phyloP scores from a whole-genome alignment of 2,113 vertebrate species.

The Cnemophilus loriae region DNA sequence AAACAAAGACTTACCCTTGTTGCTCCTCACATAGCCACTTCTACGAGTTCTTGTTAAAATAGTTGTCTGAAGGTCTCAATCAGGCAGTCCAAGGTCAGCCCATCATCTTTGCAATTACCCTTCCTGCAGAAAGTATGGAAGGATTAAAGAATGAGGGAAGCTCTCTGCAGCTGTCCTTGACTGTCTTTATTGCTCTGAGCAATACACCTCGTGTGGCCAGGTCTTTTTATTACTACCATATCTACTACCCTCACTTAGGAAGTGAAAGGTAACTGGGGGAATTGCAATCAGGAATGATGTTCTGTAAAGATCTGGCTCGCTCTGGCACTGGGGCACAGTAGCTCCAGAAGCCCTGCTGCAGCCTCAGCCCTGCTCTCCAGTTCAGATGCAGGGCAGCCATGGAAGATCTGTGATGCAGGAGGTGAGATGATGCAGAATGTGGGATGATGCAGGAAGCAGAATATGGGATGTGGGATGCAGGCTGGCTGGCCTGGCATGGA shows the following conservation, averaged over 20 bases:
- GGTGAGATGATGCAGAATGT: background rate
- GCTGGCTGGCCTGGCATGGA: background rate
- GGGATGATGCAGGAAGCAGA: background rate
- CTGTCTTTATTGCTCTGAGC: background rate
- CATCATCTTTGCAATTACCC: background rate
- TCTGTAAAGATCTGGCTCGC: background rate
- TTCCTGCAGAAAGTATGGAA: background rate
- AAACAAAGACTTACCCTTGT: background rate
- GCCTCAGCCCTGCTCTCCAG: background rate
- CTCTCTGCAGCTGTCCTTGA: background rate
- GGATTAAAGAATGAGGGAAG: background rate
- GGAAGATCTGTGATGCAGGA: background rate
- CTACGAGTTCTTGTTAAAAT: background rate
- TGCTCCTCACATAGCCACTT: background rate
- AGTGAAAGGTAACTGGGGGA: background rate
- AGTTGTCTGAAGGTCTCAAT: background rate
- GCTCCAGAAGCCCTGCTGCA: background rate
- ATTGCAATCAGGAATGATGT: fast-evolving
- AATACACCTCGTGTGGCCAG: background rate
- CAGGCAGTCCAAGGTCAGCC: background rate
- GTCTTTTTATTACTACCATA: background rate
- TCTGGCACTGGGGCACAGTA: background rate
- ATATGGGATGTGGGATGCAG: background rate
- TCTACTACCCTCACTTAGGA: background rate
- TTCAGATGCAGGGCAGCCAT: background rate